Evolutionary conservation across 2,113 vertebrate species (phyloP).

Genomic region (Macquaria australasica): DNA sequence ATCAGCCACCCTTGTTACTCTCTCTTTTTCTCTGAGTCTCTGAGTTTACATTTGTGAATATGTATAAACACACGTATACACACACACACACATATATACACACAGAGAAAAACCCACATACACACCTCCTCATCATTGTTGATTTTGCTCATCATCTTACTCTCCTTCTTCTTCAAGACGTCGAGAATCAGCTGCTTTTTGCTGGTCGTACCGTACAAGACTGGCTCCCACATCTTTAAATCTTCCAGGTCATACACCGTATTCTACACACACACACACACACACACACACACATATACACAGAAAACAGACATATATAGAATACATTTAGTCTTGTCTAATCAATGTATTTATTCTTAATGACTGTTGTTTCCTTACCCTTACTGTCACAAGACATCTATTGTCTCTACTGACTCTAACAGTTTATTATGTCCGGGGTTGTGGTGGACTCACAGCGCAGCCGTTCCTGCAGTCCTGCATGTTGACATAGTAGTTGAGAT

Average conservation of each 20-base stretch:
- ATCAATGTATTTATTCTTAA: no score
- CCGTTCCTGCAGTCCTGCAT: conserved; percentile 92
- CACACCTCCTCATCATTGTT: conserved; percentile 24
- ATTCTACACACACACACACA: conserved; percentile 81
- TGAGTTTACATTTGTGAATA: no score
- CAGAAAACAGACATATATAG: neutral
- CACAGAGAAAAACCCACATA: neutral
- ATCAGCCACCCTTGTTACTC: no score
- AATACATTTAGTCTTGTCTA: neutral
- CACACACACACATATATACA: neutral
- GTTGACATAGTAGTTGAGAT: conserved; percentile 94
- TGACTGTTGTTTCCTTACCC: neutral
- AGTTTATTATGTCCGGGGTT: neutral
- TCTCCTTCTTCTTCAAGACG: conserved; percentile 45
- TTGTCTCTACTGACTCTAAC: neutral
- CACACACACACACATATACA: conserved; percentile 22
- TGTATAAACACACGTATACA: no score
- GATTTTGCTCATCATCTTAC: neutral
- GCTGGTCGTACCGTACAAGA: conserved; percentile 69
- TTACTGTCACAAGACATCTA: neutral
- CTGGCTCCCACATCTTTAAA: conserved; percentile 86
- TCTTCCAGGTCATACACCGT: conserved; percentile 90
- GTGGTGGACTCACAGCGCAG: conserved; percentile 83
- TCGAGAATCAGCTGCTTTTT: conserved; percentile 43
- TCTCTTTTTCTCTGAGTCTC: no score